Base-by-base conservation (phyloP, 1,140 invertebrate genomes). In the Achatina immaculata region DNA sequence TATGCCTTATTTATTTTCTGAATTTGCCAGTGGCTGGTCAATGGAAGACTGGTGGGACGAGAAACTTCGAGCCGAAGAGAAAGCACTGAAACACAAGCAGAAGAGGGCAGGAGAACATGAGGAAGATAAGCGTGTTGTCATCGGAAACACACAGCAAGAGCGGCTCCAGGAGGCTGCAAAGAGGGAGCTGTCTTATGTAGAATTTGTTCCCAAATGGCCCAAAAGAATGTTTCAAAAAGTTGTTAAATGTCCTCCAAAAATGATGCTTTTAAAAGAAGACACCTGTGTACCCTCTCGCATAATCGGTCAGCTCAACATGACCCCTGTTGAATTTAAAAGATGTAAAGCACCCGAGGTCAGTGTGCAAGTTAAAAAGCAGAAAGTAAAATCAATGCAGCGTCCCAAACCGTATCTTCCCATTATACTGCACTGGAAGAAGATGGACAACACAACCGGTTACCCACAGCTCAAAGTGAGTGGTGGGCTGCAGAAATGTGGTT, bases 341-440 rank as follows among this genome's bases (percentile, higher is more conserved):
- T 71, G 58, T 62, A 40, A 19, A 43, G 16, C 36, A 24, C 42
- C 68, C 31, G 68, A 69, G 11, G 24, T 42, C 14, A 51, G 9
- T 11, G 4, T 28, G n/a, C 34, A 14, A 43, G 34, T 24, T 14
- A 40, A 4, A 36, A 45, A 76, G n/a, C 24, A 40, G 74, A 75
- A 51, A 40, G 0, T 4, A n/a, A 45, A 55, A 11, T 55, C 51
- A 3, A 31, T 34, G 7, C 3, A 62, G 19, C 55, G 45, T 14
- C 74, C 74, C n/a, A 76, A 28, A 40, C 68, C 74, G 9, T 76
- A 76, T 28, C 55, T 76, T 4, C 74, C 74, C n/a, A 76, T 76
- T 76, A 43, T 76, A 6, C 51, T 76, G 34, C 74, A 76, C 55
- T 76, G 74, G 74, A 76, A 76, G 55, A 36, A 76, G 55, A 76